A percentile compares a stretch with the other conserved stretches of the same genome.
Conservation (phyloP, 2,113 vertebrate species). For the Formicarius rufipectus region DNA sequence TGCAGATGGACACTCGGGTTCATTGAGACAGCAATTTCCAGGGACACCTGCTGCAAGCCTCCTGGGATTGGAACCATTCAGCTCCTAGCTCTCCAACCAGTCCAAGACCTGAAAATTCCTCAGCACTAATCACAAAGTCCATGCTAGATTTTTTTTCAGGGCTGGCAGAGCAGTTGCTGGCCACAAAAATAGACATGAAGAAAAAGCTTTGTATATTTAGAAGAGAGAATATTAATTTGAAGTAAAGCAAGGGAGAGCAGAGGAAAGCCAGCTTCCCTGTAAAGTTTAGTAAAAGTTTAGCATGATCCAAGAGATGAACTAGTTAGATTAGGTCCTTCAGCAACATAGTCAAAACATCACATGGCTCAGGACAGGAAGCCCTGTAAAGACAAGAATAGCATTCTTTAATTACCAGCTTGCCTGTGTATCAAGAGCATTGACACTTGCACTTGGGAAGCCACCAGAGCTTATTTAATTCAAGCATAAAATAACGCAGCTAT, state of each 20-base stretch:
- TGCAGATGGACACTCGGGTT: not conserved
- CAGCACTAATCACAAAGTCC: not conserved
- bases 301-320: not conserved
- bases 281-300: not conserved
- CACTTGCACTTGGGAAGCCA: not conserved
- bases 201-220: not conserved
- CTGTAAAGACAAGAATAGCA: not conserved
- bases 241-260: not conserved
- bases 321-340: not conserved
- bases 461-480: not conserved
- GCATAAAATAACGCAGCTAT: not conserved
- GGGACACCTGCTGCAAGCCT: not conserved
- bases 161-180: not conserved
- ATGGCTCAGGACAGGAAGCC: not conserved
- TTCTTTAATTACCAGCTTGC: not conserved
- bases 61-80: not conserved
- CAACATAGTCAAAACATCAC: not conserved
- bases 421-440: not conserved
- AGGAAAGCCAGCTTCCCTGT: not conserved
- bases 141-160: not conserved
- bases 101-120: not conserved
- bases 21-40: rapidly evolving
- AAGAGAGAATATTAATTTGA: not conserved
- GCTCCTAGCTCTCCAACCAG: not conserved
- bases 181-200: not conserved